A percentile compares a stretch with the other conserved stretches of the same genome.
Conservation (phyloP, 1,140 invertebrate species). For the Bombus affinis region DNA sequence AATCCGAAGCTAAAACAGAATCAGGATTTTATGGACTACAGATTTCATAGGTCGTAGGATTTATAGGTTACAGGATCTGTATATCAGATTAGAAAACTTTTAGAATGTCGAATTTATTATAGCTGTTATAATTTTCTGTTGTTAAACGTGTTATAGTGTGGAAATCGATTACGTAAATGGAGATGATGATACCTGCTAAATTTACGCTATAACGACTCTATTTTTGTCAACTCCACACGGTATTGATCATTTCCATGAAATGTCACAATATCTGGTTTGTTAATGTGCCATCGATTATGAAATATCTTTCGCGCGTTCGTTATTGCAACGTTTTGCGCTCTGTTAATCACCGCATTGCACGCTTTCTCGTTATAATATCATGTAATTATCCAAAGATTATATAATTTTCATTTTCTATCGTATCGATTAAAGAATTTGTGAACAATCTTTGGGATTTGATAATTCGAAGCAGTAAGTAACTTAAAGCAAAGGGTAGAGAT, state of each 20-base stretch:
- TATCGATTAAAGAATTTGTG: too few relatives aligned
- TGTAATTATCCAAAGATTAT: neutral
- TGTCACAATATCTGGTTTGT: conserved; percentile 40
- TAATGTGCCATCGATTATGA: conserved; percentile 29
- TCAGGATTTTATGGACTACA: neutral
- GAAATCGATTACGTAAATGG: neutral
- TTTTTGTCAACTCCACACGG: conserved; percentile 31
- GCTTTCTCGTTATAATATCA: neutral
- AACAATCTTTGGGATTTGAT: neutral
- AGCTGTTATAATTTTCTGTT: neutral
- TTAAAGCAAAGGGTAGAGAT: too few relatives aligned
- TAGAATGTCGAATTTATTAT: too few relatives aligned
- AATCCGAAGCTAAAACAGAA: neutral
- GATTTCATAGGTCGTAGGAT: neutral
- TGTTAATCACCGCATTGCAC: neutral
- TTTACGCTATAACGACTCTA: conserved; percentile 7
- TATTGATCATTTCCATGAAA: conserved; percentile 41
- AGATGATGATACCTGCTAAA: neutral
- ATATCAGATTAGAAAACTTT: too few relatives aligned
- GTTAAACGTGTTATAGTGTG: neutral
- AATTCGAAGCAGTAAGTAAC: too few relatives aligned
- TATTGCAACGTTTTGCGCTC: neutral
- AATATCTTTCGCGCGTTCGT: neutral
- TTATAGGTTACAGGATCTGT: neutral
- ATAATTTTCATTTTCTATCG: too few relatives aligned